Percentiles rank a stretch among this genome's conserved stretches.
phyloP scores from a whole-genome alignment of 2,888 invertebrate species.

The Xestia c-nigrum region DNA sequence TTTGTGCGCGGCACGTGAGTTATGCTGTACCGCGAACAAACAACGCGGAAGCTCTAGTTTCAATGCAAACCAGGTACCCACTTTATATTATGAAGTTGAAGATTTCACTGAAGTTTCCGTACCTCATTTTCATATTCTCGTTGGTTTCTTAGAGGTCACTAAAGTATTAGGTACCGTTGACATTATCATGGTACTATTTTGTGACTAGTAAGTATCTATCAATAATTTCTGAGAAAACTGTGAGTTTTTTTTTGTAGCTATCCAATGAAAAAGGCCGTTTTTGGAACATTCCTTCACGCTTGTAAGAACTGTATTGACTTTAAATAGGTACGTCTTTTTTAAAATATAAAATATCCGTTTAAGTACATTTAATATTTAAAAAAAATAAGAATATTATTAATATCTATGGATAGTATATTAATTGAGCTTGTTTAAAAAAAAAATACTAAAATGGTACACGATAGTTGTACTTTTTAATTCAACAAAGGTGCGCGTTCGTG shows the following conservation, averaged over 20 bases:
- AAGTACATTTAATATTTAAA: no score
- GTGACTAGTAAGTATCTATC: background rate
- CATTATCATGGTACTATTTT: background rate
- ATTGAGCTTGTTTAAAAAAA: no score
- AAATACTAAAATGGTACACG: background rate
- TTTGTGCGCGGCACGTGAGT: conserved; percentile 21
- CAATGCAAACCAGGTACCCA: conserved; percentile 4
- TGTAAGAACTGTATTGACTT: background rate
- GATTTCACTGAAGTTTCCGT: background rate
- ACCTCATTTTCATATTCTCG: background rate
- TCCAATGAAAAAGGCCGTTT: background rate
- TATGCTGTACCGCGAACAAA: conserved; percentile 27
- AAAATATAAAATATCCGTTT: background rate
- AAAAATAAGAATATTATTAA: no score
- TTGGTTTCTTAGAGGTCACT: background rate
- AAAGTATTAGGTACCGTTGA: no score
- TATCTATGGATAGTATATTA: no score
- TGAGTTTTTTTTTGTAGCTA: background rate
- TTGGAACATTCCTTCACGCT: background rate
- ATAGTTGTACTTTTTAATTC: background rate
- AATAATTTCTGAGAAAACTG: background rate
- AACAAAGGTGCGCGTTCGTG: background rate
- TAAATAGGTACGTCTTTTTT: background rate
- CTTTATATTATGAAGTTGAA: background rate
- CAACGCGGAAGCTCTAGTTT: conserved; percentile 16